Base-by-base conservation (phyloP, 2,888 invertebrate genomes). In the Allacma fusca region DNA sequence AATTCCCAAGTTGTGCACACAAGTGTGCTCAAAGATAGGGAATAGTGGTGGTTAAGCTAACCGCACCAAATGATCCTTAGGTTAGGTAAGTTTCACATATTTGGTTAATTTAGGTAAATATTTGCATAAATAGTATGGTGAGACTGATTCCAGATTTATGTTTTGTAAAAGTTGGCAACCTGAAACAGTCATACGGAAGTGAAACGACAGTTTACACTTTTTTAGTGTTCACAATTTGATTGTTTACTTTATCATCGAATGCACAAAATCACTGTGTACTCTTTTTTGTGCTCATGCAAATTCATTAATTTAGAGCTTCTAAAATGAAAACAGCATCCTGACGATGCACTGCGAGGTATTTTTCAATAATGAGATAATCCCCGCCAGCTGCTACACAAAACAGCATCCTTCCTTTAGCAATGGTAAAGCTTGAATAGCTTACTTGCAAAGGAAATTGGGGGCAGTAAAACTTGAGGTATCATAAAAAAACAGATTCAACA, bases 101-200 rank as follows among this genome's bases (percentile, higher is more conserved):
- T 62, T 73, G 73, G 73, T 21, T 43, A 62, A 73, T 73, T 62
- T 72, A 73, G 73, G 73, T 64, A 73, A 73, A 62, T 40, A 73
- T 73, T 73, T 73, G 62, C 73, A 73, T 73, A 70, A 70, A 50
- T 50, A 26, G 44, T 24, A 70, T 24, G 44, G 43, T 21, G 12
- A 24, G 26, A 70, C 69, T 24, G 24, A 70, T 44, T 24, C 43
- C 24, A 70, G 40, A 70, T 43, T 70, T 43, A 70, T 70, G 24
- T 34, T 21, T 43, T 44, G 21, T 23, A 43, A 21, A 43, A 24
- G 13, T 70, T 70, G 40, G 40, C 69, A 44, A 43, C 7, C 69
- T 43, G 21, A 5, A 70, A 19, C 1, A 50, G 16, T 70, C 23
- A 70, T 70, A 23, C 21, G 44, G 69, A 70, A 70, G 43, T 23